These are phyloP conservation scores for Orchesellides sinensis DNA, from an alignment of 2,888 invertebrate species.

Conservation along the genomic window DNA sequence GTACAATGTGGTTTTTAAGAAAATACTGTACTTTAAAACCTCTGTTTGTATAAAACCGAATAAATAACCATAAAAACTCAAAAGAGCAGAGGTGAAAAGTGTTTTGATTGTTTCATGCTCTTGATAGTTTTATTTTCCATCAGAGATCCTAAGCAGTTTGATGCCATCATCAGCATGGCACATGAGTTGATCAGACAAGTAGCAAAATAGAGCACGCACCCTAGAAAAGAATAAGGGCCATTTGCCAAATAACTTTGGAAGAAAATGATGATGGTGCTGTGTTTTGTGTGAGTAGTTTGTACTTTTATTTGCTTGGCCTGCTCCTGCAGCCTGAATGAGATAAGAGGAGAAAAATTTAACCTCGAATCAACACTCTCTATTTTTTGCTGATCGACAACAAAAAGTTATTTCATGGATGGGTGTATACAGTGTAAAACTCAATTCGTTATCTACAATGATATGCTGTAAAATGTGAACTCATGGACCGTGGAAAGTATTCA, in stretches of 20 bases:
- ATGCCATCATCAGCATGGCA: too few relatives aligned
- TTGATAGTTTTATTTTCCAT: background rate
- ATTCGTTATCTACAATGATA: background rate
- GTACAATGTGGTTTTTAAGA: too few relatives aligned
- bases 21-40: too few relatives aligned
- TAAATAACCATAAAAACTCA: background rate
- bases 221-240: conserved; percentile 20
- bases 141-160: background rate
- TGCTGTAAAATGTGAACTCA: background rate
- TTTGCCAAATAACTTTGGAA: conserved; percentile 49
- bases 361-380: conserved; percentile 6
- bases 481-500: background rate
- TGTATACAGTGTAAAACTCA: too few relatives aligned
- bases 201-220: background rate
- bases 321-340: background rate
- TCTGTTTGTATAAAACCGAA: too few relatives aligned
- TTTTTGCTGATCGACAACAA: background rate
- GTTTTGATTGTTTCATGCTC: conserved; percentile 9
- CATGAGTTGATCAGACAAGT: too few relatives aligned
- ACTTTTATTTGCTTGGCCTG: too few relatives aligned
- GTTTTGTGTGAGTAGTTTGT: too few relatives aligned
- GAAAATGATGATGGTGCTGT: too few relatives aligned
- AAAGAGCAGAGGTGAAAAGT: background rate
- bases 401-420: too few relatives aligned
- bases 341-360: conserved; percentile 14